Evolutionary conservation across 2,797 vertebrate genomes (phyloP).

Genomic region (Coregonus ussuriensis): DNA sequence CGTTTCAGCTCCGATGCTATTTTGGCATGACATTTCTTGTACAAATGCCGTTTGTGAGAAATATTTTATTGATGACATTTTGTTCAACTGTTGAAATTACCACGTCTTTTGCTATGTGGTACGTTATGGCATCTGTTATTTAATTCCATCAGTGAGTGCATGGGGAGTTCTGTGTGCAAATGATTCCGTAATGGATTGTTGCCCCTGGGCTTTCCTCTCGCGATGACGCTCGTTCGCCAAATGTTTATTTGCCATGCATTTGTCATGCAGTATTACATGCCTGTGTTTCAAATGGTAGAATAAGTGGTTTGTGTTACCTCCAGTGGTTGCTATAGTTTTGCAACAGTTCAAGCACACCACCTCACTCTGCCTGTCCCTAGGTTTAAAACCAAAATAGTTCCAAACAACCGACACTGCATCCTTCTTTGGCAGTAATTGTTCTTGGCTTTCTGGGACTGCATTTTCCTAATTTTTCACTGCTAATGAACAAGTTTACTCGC

Average conservation of each 20-base stretch:
- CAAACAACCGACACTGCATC: not conserved
- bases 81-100: too few relatives aligned
- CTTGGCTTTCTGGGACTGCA: too few relatives aligned
- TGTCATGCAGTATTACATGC: not conserved
- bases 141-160: slow-evolving; percentile 50
- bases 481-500: too few relatives aligned
- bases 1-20: too few relatives aligned
- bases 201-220: not conserved
- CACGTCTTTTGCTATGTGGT: slow-evolving; percentile 55
- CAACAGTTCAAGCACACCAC: not conserved
- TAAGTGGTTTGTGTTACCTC: not conserved
- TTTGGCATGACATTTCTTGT: too few relatives aligned
- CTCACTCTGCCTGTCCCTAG: not conserved
- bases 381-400: not conserved
- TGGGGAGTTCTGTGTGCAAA: slow-evolving; percentile 43
- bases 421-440: too few relatives aligned
- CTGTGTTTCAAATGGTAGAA: not conserved
- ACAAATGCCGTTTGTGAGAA: too few relatives aligned
- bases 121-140: slow-evolving; percentile 58
- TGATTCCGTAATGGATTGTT: slow-evolving; percentile 30
- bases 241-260: not conserved
- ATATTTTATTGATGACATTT: too few relatives aligned
- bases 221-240: not conserved
- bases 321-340: not conserved
- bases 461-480: too few relatives aligned